A percentile compares a stretch with the other conserved stretches of the same genome.
phyloP scores from a whole-genome alignment of 2,797 vertebrate genomes.

The Gouania willdenowi region DNA sequence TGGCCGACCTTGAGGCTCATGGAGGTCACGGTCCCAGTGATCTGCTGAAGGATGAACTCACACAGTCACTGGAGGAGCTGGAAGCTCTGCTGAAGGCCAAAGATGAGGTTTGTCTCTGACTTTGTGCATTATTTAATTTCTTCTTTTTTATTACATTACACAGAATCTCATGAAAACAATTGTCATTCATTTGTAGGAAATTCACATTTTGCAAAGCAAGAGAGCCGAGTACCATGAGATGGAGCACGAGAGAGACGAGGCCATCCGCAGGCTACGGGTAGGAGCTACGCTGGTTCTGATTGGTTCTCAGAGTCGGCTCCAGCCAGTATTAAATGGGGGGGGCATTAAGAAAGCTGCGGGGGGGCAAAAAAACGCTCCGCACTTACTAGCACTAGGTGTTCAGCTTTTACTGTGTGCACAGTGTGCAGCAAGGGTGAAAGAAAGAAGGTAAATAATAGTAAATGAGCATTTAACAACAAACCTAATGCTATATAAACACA shows the following conservation, averaged over 20 bases:
- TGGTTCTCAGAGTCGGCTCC: too few species aligned
- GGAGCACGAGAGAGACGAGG: conserved; percentile 80
- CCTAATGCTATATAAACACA: too few species aligned
- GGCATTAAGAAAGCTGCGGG: too few species aligned
- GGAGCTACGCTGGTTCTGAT: neutral
- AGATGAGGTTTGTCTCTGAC: conserved; percentile 80
- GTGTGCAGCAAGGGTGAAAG: too few species aligned
- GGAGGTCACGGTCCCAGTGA: conserved; percentile 75
- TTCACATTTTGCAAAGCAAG: conserved; percentile 87
- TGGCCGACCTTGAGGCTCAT: conserved; percentile 87
- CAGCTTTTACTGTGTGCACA: too few species aligned
- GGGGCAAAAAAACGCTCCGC: too few species aligned
- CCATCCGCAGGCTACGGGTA: conserved; percentile 88
- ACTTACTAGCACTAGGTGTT: too few species aligned
- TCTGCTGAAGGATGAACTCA: conserved; percentile 81
- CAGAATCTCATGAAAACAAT: neutral
- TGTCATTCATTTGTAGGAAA: conserved; percentile 77
- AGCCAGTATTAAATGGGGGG: too few species aligned
- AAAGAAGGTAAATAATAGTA: too few species aligned
- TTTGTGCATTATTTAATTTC: neutral
- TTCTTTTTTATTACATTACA: too few species aligned
- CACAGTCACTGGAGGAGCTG: conserved; percentile 85
- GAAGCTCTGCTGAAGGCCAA: conserved; percentile 89
- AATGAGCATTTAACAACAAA: too few species aligned
- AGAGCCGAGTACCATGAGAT: conserved; percentile 78